Percentiles rank a stretch among this genome's conserved stretches.
These are phyloP conservation scores for Hydroisotoma schaefferi DNA, from an alignment of 2,888 invertebrate genomes.

Conservation along the genomic window DNA sequence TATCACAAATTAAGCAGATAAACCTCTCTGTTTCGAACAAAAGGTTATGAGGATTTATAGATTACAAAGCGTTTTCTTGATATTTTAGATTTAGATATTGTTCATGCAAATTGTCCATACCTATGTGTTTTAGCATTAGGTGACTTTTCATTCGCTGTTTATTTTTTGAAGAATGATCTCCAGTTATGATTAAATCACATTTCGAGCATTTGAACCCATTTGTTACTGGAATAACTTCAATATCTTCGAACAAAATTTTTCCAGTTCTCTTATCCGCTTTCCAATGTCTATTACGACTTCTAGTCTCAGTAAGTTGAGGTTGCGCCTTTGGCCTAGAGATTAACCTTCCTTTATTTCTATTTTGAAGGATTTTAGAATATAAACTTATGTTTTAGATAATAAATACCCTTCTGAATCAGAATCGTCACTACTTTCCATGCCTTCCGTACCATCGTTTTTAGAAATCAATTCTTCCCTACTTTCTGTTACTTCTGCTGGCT, in stretches of 20 bases:
- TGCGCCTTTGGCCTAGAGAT: too few relatives aligned
- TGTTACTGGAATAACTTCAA: neutral
- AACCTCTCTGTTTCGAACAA: neutral
- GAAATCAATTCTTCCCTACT: too few relatives aligned
- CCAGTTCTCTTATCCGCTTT: neutral
- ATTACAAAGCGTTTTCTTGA: too few relatives aligned
- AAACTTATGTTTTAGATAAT: too few relatives aligned
- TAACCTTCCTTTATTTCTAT: too few relatives aligned
- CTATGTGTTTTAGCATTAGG: neutral
- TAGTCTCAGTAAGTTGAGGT: too few relatives aligned
- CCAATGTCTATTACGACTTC: constrained; percentile 2
- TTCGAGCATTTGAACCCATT: neutral
- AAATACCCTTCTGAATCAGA: too few relatives aligned
- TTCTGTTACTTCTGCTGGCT: too few relatives aligned
- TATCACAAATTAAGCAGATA: neutral
- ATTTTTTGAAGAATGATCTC: neutral
- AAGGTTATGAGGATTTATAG: too few relatives aligned
- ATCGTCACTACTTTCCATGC: too few relatives aligned
- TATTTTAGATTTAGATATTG: neutral
- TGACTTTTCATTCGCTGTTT: neutral
- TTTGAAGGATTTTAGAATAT: too few relatives aligned
- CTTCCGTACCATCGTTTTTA: too few relatives aligned
- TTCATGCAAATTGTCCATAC: neutral
- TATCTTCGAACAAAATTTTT: neutral
- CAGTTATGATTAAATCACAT: neutral